phyloP scores from a whole-genome alignment of 2,113 vertebrate genomes.

The Lipotes vexillifer region DNA sequence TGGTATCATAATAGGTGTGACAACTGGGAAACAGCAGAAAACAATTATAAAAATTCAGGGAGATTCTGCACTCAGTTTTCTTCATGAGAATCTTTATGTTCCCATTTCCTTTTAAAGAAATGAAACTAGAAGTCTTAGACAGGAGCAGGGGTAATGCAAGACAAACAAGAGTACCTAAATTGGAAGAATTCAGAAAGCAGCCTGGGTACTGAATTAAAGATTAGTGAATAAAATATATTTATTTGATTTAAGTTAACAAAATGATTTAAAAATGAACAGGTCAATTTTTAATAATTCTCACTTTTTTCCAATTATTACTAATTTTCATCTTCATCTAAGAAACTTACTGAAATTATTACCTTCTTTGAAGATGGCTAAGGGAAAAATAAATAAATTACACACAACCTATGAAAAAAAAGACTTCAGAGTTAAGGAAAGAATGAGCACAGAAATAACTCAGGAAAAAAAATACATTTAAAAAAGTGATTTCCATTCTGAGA shows the following conservation, averaged over 20 bases:
- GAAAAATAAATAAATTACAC: not conserved
- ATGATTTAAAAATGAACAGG: not conserved
- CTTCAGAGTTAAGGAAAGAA: not conserved
- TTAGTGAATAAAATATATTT: not conserved
- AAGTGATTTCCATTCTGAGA: constrained; percentile 18
- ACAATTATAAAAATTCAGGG: not conserved
- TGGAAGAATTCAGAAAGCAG: not conserved
- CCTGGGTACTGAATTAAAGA: not conserved
- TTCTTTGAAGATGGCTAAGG: not conserved
- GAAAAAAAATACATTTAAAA: not conserved
- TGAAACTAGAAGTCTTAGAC: not conserved
- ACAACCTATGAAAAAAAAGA: not conserved
- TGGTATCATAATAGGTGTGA: not conserved
- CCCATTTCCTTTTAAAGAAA: not conserved
- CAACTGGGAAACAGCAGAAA: not conserved
- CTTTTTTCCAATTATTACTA: not conserved
- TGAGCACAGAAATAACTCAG: not conserved
- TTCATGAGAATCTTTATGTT: not conserved
- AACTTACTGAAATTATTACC: not conserved
- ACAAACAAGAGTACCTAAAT: not conserved
- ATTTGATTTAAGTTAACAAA: not conserved
- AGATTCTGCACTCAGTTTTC: not conserved
- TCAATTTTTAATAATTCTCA: not conserved
- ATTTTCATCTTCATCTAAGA: not conserved
- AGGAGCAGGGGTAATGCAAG: not conserved